Evolutionary conservation across 2,113 vertebrate genomes (phyloP), one percentile per base, ranked within the genome.

Genomic region (Candoia aspera): DNA sequence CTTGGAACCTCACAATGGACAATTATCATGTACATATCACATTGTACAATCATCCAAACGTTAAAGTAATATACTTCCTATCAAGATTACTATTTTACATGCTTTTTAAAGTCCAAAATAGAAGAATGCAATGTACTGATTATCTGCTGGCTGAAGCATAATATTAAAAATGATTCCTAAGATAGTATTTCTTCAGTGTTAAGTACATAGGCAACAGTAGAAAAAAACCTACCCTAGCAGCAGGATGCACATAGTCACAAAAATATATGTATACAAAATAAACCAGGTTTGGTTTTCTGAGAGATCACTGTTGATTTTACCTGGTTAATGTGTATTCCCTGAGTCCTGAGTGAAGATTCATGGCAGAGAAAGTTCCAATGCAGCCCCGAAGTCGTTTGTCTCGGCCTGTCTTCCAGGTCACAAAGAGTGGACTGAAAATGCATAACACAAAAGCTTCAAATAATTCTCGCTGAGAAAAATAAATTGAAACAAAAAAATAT

Each of bases 241-340:
- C 59, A 49, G 42, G 42, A 88, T 49, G 37, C 29, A 59, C 55
- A 83, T 24, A 23, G 12, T n/a, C 2, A 58, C 13, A 58, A 2
- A 4, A 11, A 59, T 42, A 86, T 46, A 60, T 3, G 55, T 26
- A 79, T 9, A 33, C 17, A 10, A 2, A 68, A 17, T 0, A 0
- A 24, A 24, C 17, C 2, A 5, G 11, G 24, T 17, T 59, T 53
- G 21, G 33, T 84, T 60, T 84, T n/a, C 46, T 84, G 29, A 15
- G 12, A 42, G 23, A 42, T 19, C 1, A n/a, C 21, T 23, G 62
- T 73, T 55, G 29, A 86, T 60, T 90, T 96, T 97, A 98, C 98
- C 98, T 98, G 97, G 98, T 98, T 98, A 98, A 97, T 95, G 98
- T 98, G 91, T 98, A 98, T 98, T 98, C 98, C 98, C 98, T 98